Conservation (phyloP, 2,113 vertebrate species). For the Strix aluco region DNA sequence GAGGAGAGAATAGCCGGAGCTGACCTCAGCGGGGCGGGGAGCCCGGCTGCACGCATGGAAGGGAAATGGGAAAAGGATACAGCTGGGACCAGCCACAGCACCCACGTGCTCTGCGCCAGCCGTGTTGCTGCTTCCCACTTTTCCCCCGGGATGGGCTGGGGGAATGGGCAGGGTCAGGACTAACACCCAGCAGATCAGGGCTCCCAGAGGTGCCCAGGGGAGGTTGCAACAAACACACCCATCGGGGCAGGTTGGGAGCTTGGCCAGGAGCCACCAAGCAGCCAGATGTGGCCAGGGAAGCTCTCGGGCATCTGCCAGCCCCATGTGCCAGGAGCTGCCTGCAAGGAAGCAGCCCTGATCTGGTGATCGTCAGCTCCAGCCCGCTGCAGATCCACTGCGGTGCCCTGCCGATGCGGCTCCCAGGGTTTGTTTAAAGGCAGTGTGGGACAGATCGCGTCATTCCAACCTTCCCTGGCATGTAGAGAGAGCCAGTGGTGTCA, state of each 20-base stretch:
- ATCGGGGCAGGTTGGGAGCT: accelerated
- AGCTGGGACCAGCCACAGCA: slow-evolving; percentile 16
- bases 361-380: not conserved
- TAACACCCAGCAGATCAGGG: not conserved
- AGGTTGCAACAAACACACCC: not conserved
- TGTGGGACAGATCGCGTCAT: accelerated
- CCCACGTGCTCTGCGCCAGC: not conserved
- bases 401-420: accelerated
- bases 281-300: not conserved
- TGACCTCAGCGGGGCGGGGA: slow-evolving; percentile 60
- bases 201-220: accelerated
- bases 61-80: slow-evolving; percentile 63
- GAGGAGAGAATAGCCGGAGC: slow-evolving; percentile 67
- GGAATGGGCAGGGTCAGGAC: not conserved
- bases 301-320: accelerated
- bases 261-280: not conserved
- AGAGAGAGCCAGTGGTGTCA: not conserved
- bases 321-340: not conserved
- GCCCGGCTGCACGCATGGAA: not conserved
- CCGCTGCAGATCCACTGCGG: accelerated
- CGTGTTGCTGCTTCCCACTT: not conserved
- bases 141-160: not conserved
- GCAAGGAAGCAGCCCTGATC: accelerated
- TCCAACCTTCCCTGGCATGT: not conserved
- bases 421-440: accelerated